A percentile compares a stretch with the other conserved stretches of the same genome.
These are phyloP conservation scores for Ectobius pallidus DNA, from an alignment of 2,888 invertebrate species.

Conservation along the genomic window DNA sequence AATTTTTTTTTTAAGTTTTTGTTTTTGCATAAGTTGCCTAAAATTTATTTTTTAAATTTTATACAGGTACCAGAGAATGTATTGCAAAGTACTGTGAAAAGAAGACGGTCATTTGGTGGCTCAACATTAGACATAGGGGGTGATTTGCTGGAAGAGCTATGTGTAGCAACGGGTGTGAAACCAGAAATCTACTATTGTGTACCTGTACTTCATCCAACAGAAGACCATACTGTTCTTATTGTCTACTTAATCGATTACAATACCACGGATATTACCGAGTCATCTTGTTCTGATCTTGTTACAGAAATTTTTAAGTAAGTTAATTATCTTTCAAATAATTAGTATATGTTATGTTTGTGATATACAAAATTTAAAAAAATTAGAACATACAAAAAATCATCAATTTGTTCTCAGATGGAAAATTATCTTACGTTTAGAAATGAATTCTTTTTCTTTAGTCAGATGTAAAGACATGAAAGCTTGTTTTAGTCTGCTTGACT, in stretches of 20 bases:
- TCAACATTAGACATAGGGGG: slow-evolving; percentile 46
- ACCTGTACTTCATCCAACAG: slow-evolving; percentile 50
- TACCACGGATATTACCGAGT: slow-evolving; percentile 45
- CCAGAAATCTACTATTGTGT: slow-evolving; percentile 45
- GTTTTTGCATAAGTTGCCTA: no score
- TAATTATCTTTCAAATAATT: not conserved
- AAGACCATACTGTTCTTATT: slow-evolving; percentile 48
- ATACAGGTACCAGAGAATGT: slow-evolving; percentile 5
- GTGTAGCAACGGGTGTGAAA: slow-evolving; percentile 45
- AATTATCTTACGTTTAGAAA: not conserved
- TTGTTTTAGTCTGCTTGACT: not conserved
- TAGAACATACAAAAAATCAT: not conserved
- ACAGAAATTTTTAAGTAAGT: slow-evolving; percentile 53
- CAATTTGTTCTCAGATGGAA: not conserved
- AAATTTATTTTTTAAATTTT: no score
- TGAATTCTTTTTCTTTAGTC: not conserved
- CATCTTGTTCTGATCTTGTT: slow-evolving; percentile 48
- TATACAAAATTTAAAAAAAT: not conserved
- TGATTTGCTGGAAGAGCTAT: slow-evolving; percentile 48
- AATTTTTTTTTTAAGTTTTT: no score
- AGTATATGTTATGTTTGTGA: not conserved
- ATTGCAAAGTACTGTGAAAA: slow-evolving; percentile 3
- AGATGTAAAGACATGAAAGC: not conserved
- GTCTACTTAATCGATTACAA: slow-evolving; percentile 50
- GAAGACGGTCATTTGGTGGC: not conserved